Evolutionary conservation across 1,140 invertebrate genomes (phyloP).

Genomic region (Euwallacea similis): DNA sequence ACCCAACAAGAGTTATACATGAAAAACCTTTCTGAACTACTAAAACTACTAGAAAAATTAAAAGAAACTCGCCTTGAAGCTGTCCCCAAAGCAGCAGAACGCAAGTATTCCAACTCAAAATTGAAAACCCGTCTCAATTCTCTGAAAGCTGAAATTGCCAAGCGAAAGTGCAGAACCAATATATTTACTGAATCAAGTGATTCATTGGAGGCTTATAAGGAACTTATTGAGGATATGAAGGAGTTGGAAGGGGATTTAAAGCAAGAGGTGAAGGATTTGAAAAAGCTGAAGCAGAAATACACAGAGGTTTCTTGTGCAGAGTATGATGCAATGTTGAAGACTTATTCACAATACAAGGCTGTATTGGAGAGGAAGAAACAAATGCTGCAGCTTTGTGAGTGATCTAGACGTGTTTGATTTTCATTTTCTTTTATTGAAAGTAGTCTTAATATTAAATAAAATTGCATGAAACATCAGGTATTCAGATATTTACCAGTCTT

Average conservation of each 20-base stretch:
- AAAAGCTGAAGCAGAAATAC: constrained; percentile 45
- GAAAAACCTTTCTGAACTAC: constrained; percentile 35
- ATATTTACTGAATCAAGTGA: constrained; percentile 45
- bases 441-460: not conserved
- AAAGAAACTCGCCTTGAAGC: constrained; percentile 35
- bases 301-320: constrained; percentile 44
- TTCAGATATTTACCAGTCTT: no score
- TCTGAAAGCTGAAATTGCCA: constrained; percentile 39
- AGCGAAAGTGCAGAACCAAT: constrained; percentile 40
- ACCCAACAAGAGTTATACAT: constrained; percentile 40
- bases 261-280: constrained; percentile 41
- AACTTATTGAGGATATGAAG: constrained; percentile 45
- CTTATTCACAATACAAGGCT: constrained; percentile 45
- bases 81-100: constrained; percentile 31
- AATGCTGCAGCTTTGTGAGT: constrained; percentile 33
- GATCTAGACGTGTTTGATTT: not conserved
- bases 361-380: constrained; percentile 44
- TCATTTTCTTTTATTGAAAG: not conserved
- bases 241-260: constrained; percentile 43
- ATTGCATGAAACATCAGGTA: not conserved
- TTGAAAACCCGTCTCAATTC: constrained; percentile 38
- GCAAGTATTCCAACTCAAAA: constrained; percentile 40
- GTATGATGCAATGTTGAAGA: constrained; percentile 47
- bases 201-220: constrained; percentile 44
- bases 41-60: constrained; percentile 42